Conservation (phyloP, 2,797 vertebrate genomes). For the Sebastes glaucus region DNA sequence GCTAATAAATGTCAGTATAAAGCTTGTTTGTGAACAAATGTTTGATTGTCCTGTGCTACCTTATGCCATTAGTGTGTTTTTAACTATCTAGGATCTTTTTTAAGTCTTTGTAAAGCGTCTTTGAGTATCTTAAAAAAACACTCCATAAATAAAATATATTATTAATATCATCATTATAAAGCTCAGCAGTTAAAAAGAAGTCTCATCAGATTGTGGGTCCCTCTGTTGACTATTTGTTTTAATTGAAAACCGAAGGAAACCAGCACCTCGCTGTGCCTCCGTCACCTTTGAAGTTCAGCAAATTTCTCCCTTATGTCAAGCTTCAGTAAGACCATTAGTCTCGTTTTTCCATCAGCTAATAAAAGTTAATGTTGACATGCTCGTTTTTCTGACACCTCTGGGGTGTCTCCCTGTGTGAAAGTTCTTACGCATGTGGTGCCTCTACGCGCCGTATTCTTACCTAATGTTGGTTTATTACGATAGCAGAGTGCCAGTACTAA, state of each 20-base stretch:
- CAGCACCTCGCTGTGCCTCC: background rate
- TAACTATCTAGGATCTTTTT: background rate
- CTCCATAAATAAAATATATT: background rate
- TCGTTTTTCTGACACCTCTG: slow-evolving; percentile 64
- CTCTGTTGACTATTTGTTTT: slow-evolving; percentile 17
- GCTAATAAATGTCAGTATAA: background rate
- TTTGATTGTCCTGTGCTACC: background rate
- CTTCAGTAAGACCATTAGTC: slow-evolving; percentile 35
- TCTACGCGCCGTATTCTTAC: slow-evolving; percentile 32
- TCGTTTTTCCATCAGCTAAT: slow-evolving; percentile 64
- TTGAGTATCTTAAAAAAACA: background rate
- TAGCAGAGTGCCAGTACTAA: slow-evolving; percentile 56
- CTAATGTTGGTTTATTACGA: slow-evolving; percentile 61
- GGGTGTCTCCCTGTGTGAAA: slow-evolving; percentile 47
- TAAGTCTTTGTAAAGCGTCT: background rate
- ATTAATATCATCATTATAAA: background rate
- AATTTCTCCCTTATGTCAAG: slow-evolving; percentile 5
- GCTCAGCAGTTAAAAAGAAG: background rate
- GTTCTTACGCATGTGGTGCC: slow-evolving; percentile 41
- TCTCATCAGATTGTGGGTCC: slow-evolving; percentile 1
- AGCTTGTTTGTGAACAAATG: background rate
- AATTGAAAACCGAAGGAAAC: slow-evolving; percentile 13
- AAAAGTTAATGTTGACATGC: slow-evolving; percentile 56
- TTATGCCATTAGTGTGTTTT: background rate
- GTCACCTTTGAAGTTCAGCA: slow-evolving; percentile 20